Evolutionary conservation across 2,888 invertebrate species (phyloP).

Genomic region (Homarus gammarus): DNA sequence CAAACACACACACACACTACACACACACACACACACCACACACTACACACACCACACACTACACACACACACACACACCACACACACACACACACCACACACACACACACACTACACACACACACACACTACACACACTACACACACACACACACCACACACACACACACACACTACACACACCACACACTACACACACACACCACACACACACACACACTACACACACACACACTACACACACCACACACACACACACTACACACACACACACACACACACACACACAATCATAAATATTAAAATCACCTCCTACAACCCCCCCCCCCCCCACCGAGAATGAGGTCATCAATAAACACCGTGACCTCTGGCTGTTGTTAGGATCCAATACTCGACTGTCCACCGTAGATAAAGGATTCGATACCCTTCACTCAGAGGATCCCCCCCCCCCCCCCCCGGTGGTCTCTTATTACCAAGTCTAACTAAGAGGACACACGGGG

Average conservation of each 20-base stretch:
- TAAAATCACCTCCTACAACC: background rate
- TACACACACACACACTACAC: background rate
- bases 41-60: background rate
- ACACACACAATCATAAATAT: background rate
- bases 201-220: background rate
- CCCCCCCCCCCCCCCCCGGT: background rate
- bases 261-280: background rate
- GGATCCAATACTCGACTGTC: background rate
- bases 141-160: background rate
- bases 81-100: background rate
- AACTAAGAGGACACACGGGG: no score
- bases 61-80: conserved; percentile 6
- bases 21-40: conserved; percentile 4
- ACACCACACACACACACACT: conserved; percentile 5
- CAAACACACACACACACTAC: background rate
- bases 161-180: conserved; percentile 7
- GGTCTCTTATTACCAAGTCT: no score
- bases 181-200: conserved; percentile 13
- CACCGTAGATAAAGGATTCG: conserved; percentile 30
- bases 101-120: background rate
- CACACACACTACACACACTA: background rate
- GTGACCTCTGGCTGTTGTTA: background rate
- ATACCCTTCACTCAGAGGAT: background rate
- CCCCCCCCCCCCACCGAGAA: background rate
- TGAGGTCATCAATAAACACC: background rate